Evolutionary conservation across 2,113 vertebrate genomes (phyloP).

Genomic region (Arothron firmamentum): DNA sequence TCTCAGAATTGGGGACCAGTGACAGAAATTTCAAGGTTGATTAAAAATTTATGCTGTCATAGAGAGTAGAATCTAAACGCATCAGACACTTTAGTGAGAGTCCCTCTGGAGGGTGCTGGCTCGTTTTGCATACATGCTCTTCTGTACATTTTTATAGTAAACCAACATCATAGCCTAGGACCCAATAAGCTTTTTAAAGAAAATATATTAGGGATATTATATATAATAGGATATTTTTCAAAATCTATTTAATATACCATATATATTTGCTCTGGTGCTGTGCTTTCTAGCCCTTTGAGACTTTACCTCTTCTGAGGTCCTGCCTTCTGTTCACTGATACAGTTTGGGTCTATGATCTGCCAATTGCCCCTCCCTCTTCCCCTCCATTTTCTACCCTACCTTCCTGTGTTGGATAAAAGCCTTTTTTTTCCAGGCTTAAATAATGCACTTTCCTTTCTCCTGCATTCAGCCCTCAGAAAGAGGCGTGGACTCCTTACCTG

Average conservation of each 20-base stretch:
- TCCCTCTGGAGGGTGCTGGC: conserved; percentile 2
- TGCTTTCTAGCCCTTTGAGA: conserved; percentile 41
- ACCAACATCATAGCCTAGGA: too few relatives aligned
- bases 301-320: conserved; percentile 41
- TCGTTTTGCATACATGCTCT: conserved; percentile 4
- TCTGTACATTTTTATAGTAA: too few relatives aligned
- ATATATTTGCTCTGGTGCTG: conserved; percentile 40
- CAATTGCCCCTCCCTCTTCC: conserved; percentile 44
- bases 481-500: conserved; percentile 58
- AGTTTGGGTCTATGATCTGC: conserved; percentile 58
- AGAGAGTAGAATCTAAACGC: conserved; percentile 6
- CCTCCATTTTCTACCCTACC: conserved; percentile 41
- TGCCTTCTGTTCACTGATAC: conserved; percentile 71
- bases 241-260: background rate
- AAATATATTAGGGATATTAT: too few relatives aligned
- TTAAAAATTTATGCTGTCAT: conserved; percentile 25
- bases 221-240: too few relatives aligned
- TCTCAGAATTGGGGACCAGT: background rate
- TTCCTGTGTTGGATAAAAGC: conserved; percentile 56
- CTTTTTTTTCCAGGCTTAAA: conserved; percentile 62
- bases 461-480: conserved; percentile 52
- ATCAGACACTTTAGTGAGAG: conserved; percentile 6
- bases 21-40: conserved; percentile 7
- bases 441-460: conserved; percentile 61
- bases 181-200: too few relatives aligned